Evolutionary conservation across 2,888 invertebrate genomes (phyloP), one percentile per base, ranked within the genome.

Genomic region (Tholera decimalis): DNA sequence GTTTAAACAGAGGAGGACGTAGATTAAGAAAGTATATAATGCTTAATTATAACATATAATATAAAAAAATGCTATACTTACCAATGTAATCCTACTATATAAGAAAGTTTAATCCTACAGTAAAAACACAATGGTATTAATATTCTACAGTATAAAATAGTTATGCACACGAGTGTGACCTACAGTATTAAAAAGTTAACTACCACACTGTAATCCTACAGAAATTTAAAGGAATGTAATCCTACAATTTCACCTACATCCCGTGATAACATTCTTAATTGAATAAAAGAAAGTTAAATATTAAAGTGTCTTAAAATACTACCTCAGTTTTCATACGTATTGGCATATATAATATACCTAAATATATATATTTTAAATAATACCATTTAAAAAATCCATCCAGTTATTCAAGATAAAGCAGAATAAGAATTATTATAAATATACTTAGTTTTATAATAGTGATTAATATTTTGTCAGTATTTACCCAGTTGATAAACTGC

Each of bases 1-100:
- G 93, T 91, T 6, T 92, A 85, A 77, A 18, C n/a, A 24, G 3
- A 24, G 15, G 24, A 24, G 15, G 8, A 24, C 9, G 28, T 60
- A 35, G 35, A n/a, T n/a, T 43, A n/a, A n/a, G 3, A 26, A 13
- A 24, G 41, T 5, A 11, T 8, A 30, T 3, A 7, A 13, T 3
- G 8, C 2, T 7, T 1, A 15, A n/a, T 26, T 35, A 35, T 28
- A 28, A 30, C n/a, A n/a, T n/a, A n/a, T n/a, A n/a, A n/a, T n/a
- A n/a, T n/a, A n/a, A n/a, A n/a, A n/a, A n/a, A n/a, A n/a, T n/a
- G n/a, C n/a, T n/a, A n/a, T n/a, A n/a, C n/a, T n/a, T 8, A n/a
- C 1, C 3, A 26, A 44, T 43, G 11, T 20, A 5, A 55, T 20
- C 15, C 18, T 35, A 51, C 24, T n/a, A 13, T 18, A 3, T 20